A percentile compares a stretch with the other conserved stretches of the same genome.
Evolutionary conservation across 2,888 invertebrate genomes (phyloP).

Genomic region (Andricus curvator): DNA sequence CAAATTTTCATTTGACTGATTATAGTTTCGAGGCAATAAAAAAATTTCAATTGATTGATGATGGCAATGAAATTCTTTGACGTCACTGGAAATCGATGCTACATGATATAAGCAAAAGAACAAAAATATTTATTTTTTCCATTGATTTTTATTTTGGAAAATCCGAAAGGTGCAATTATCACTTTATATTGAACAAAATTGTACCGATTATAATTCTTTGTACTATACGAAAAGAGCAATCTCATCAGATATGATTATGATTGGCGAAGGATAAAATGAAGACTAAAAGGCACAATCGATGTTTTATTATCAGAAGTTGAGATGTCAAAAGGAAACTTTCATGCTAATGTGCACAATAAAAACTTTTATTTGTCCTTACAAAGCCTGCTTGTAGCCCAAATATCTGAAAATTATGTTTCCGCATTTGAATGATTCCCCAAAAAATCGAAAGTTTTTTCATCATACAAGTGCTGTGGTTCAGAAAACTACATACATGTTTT

Average conservation of each 20-base stretch:
- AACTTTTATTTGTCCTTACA: neutral
- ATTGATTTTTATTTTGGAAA: too few species aligned
- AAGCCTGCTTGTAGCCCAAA: neutral
- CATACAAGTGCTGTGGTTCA: neutral
- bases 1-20: neutral
- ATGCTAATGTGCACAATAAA: neutral
- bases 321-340: neutral
- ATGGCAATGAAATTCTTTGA: neutral
- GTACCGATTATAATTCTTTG: too few species aligned
- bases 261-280: neutral
- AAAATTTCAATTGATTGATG: neutral
- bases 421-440: neutral
- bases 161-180: too few species aligned
- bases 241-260: too few species aligned
- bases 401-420: neutral
- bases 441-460: neutral
- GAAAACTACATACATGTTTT: too few species aligned
- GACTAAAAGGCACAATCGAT: neutral
- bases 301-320: neutral
- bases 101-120: too few species aligned
- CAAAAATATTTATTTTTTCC: too few species aligned
- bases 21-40: neutral
- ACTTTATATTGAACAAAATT: too few species aligned
- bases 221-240: too few species aligned
- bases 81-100: too few species aligned